Conservation (phyloP, 2,113 vertebrate genomes). For the Numida meleagris region DNA sequence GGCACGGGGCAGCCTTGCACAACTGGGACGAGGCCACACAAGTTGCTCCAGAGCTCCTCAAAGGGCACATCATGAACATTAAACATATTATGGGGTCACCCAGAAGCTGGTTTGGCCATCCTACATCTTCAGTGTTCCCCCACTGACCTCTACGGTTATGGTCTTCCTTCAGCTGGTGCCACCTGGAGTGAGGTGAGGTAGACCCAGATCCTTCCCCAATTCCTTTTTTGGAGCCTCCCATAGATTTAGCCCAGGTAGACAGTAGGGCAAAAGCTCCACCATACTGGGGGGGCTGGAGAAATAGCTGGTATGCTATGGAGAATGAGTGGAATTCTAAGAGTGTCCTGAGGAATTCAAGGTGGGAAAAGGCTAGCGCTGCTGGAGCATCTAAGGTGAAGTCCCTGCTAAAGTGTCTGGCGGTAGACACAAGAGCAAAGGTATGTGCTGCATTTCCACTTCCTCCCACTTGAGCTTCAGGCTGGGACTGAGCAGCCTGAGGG, state of each 20-base stretch:
- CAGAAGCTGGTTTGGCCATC: neutral
- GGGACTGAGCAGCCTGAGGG: neutral
- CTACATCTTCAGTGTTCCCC: neutral
- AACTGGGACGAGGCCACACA: neutral
- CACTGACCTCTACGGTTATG: fast-evolving
- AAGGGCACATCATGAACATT: neutral
- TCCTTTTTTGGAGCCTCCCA: neutral
- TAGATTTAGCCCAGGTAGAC: neutral
- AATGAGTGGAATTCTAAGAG: constrained; percentile 49
- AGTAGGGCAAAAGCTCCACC: neutral
- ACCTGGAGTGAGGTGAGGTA: neutral
- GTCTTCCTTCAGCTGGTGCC: fast-evolving
- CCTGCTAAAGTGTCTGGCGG: neutral
- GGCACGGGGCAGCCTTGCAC: neutral
- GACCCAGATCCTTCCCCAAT: neutral
- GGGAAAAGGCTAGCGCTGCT: neutral
- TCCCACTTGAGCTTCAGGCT: neutral
- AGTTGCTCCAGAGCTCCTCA: neutral
- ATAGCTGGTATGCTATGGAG: neutral
- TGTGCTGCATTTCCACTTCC: neutral
- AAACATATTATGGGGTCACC: fast-evolving
- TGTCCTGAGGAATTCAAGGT: neutral
- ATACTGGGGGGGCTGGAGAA: neutral
- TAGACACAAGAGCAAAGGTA: neutral
- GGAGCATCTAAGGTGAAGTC: constrained; percentile 21